Percentiles rank a stretch among this genome's conserved stretches.
Evolutionary conservation across 2,797 vertebrate genomes (phyloP).

Genomic region (Pelobates cultripes): DNA sequence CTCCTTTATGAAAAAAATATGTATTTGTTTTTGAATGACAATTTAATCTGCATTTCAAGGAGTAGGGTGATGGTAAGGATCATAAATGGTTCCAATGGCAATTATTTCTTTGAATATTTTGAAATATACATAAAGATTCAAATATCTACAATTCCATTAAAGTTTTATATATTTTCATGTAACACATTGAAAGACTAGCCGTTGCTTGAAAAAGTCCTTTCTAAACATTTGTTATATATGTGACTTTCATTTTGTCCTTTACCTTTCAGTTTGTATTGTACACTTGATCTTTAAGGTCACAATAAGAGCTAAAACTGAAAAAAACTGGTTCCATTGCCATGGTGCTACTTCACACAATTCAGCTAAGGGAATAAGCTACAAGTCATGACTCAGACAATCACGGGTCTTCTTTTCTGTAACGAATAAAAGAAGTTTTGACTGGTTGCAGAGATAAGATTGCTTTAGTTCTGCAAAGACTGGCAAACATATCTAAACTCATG

Average conservation of each 20-base stretch:
- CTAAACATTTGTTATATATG: neutral
- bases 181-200: too few species aligned
- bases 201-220: neutral
- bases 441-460: constrained; percentile 13
- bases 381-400: constrained; percentile 5
- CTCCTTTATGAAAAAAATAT: too few species aligned
- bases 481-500: constrained; percentile 42
- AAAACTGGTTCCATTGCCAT: neutral
- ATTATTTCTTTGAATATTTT: too few species aligned
- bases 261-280: neutral
- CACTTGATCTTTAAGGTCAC: neutral
- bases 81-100: too few species aligned
- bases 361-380: neutral
- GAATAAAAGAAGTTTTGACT: constrained; percentile 15
- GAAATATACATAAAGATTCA: too few species aligned
- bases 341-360: neutral
- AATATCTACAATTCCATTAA: too few species aligned
- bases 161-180: too few species aligned
- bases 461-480: constrained; percentile 19
- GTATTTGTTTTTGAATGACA: too few species aligned
- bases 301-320: neutral
- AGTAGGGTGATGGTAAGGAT: too few species aligned
- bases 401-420: neutral
- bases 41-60: too few species aligned
- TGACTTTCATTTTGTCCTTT: neutral